Evolutionary conservation across 2,113 vertebrate species (phyloP).

Genomic region (Lophotis ruficrista): DNA sequence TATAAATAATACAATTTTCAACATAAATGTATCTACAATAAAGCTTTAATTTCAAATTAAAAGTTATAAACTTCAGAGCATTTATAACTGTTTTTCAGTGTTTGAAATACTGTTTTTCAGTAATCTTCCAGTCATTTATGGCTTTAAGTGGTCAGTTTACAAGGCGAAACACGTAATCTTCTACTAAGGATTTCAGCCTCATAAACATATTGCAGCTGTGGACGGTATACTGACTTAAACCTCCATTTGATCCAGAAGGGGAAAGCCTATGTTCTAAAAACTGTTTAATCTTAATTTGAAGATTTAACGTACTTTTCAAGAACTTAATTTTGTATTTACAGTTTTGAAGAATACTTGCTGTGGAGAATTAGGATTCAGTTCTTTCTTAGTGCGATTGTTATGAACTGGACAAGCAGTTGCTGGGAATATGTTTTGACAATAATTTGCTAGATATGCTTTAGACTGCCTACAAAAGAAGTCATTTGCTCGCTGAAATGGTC

Average conservation of each 20-base stretch:
- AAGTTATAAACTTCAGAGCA: background rate
- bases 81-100: background rate
- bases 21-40: background rate
- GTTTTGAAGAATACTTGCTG: background rate
- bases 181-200: background rate
- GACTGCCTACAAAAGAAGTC: background rate
- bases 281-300: background rate
- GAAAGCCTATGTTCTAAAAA: background rate
- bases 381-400: conserved; percentile 25
- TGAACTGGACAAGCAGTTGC: background rate
- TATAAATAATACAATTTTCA: background rate
- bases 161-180: background rate
- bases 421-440: conserved; percentile 5
- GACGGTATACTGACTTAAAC: background rate
- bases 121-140: background rate
- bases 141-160: background rate
- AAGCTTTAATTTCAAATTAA: background rate
- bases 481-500: background rate
- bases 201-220: background rate
- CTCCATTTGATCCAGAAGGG: background rate
- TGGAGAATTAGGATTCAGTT: conserved; percentile 25
- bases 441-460: background rate
- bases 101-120: background rate
- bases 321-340: background rate
- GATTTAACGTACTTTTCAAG: background rate